A percentile compares a stretch with the other conserved stretches of the same genome.
These are phyloP conservation scores for Centropristis striata DNA, from an alignment of 2,113 vertebrate genomes.

Conservation along the genomic window DNA sequence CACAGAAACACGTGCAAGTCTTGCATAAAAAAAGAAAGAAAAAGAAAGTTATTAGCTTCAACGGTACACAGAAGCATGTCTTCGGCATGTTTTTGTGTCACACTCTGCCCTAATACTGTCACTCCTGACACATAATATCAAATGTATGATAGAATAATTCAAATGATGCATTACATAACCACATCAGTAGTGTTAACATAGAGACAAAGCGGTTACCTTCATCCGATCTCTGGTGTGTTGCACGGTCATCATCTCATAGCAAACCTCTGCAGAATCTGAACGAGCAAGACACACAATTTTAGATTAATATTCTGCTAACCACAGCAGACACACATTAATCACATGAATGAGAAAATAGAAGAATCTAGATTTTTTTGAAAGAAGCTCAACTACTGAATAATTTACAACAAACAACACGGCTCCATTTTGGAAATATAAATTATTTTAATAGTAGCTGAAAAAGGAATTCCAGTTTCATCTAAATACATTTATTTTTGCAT, in stretches of 20 bases:
- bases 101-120: neutral
- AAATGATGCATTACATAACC: neutral
- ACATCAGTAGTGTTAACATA: neutral
- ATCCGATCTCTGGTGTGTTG: conserved; percentile 26
- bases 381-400: neutral
- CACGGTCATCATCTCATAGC: conserved; percentile 78
- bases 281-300: conserved; percentile 13
- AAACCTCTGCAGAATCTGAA: conserved; percentile 47
- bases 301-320: neutral
- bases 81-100: neutral
- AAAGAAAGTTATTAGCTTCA: too few species aligned
- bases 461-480: neutral
- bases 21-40: too few species aligned
- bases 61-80: neutral
- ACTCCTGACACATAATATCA: too few species aligned
- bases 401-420: neutral
- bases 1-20: neutral
- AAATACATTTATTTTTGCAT: neutral
- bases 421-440: neutral
- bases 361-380: neutral
- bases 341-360: neutral
- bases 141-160: neutral
- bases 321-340: neutral
- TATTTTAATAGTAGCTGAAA: neutral
- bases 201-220: conserved; percentile 58